Evolutionary conservation across 2,797 vertebrate species (phyloP).

Genomic region (Silurus lanzhouensis): DNA sequence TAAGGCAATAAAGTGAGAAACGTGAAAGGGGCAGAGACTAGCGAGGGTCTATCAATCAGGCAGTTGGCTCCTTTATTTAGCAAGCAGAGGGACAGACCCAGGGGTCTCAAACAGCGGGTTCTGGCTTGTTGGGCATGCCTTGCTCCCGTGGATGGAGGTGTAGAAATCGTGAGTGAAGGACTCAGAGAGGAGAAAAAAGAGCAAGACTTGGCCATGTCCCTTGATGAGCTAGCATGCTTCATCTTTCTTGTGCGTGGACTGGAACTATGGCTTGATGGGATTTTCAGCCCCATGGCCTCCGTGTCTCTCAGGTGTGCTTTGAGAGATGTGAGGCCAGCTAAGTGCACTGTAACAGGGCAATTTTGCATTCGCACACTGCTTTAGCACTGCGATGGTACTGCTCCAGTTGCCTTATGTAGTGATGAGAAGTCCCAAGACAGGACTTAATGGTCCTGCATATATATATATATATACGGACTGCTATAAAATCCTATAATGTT

Average conservation of each 20-base stretch:
- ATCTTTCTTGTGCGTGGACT: conserved; percentile 78
- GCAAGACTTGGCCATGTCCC: conserved; percentile 66
- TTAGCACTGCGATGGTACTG: conserved; percentile 18
- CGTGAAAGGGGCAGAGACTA: conserved; percentile 73
- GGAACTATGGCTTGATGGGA: conserved; percentile 80
- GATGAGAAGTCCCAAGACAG: conserved; percentile 7
- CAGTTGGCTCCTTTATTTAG: conserved; percentile 91
- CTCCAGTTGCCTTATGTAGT: conserved; percentile 38
- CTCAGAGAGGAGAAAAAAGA: conserved; percentile 59
- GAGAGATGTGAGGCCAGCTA: conserved; percentile 35
- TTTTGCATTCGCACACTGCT: conserved; percentile 31
- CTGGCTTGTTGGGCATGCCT: conserved; percentile 77
- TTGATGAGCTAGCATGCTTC: conserved; percentile 72
- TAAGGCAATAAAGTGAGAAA: conserved; percentile 72
- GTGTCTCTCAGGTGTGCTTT: conserved; percentile 38
- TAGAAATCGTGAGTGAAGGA: conserved; percentile 44
- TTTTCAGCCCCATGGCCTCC: conserved; percentile 78
- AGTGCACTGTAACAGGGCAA: conserved; percentile 36
- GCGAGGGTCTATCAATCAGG: conserved; percentile 84
- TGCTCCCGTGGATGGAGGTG: conserved; percentile 60
- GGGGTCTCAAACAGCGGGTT: conserved; percentile 76
- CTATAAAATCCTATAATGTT: conserved; percentile 28
- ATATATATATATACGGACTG: conserved; percentile 25
- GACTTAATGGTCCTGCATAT: conserved; percentile 44
- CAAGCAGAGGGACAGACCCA: conserved; percentile 80